Base-by-base conservation (phyloP, 2,113 vertebrate species). In the Nasalis larvatus region DNA sequence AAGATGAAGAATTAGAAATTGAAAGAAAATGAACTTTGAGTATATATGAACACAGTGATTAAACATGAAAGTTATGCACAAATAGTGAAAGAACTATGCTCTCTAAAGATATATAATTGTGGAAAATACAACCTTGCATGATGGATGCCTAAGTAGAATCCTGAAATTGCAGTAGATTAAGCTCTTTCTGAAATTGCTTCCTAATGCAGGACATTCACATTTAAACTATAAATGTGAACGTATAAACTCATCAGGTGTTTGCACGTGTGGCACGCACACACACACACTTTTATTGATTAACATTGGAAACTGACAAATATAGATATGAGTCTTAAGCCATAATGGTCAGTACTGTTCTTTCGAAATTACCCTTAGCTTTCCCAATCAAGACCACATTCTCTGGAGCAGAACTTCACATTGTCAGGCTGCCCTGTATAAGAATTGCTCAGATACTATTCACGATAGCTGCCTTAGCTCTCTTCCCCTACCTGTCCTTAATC, bases 1-100 rank as follows among this genome's bases (percentile, higher is more conserved):
- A 90, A 83, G 37, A 63, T 71, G 40, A 97, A 6, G 37, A 91
- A 74, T 68, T 89, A 89, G 40, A 97, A 89, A 74, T 49, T 37
- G 40, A 97, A 84, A 86, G 66, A 35, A 78, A 69, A 32, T 52
- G 11, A 80, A 52, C 63, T 88, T 68, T 66, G 35, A 68, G 49
- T 73, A n/a, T 86, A n/a, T 25, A 42, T 37, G 23, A 87, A 82
- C 86, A 89, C 4, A 56, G 76, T 81, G 32, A 60, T 85, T 84
- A 91, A 91, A 60, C 58, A 83, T 71, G 49, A 40, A 81, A 81
- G 23, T 94, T 95, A 76, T 35, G n/a, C 13, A 49, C 63, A 88
- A 91, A 58, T 35, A 94, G 35, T 71, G 85, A 88, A 76, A 85
- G 47, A 93, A 60, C 47, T 42, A 30, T 23, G 49, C 35, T 95